Evolutionary conservation across 1,140 invertebrate genomes (phyloP).

Genomic region (Nebria ingens): DNA sequence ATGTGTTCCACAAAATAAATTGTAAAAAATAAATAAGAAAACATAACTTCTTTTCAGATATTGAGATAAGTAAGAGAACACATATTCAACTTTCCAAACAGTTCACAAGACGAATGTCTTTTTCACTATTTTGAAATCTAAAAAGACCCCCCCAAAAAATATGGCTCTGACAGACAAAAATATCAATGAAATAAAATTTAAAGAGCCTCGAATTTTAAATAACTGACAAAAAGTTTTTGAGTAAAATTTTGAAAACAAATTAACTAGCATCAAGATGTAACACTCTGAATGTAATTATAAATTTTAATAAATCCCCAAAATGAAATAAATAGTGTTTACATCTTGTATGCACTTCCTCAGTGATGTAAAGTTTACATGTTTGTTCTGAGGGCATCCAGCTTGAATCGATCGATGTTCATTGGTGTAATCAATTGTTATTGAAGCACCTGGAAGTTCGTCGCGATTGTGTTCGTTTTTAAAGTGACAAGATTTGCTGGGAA

Average conservation of each 20-base stretch:
- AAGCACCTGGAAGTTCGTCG: too few relatives aligned
- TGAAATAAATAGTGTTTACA: not conserved
- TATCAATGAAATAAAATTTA: not conserved
- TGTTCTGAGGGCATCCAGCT: not conserved
- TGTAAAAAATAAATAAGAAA: too few relatives aligned
- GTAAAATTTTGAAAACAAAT: conserved; percentile 1
- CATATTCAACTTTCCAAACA: not conserved
- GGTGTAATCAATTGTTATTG: too few relatives aligned
- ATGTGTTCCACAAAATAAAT: conserved; percentile 4
- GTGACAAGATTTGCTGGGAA: too few relatives aligned
- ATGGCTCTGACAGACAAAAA: not conserved
- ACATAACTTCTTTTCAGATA: too few relatives aligned
- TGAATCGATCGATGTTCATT: too few relatives aligned
- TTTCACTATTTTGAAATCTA: not conserved
- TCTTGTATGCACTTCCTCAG: not conserved
- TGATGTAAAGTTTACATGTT: not conserved
- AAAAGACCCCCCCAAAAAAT: not conserved
- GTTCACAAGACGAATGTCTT: not conserved
- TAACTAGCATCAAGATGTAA: not conserved
- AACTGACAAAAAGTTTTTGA: too few relatives aligned
- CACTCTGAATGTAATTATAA: not conserved
- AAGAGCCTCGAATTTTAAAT: too few relatives aligned
- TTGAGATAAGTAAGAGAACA: too few relatives aligned
- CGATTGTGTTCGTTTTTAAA: too few relatives aligned
- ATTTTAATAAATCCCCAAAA: conserved; percentile 2